Conservation (phyloP, 2,888 invertebrate genomes). For the Caenorhabditis panamensis region DNA sequence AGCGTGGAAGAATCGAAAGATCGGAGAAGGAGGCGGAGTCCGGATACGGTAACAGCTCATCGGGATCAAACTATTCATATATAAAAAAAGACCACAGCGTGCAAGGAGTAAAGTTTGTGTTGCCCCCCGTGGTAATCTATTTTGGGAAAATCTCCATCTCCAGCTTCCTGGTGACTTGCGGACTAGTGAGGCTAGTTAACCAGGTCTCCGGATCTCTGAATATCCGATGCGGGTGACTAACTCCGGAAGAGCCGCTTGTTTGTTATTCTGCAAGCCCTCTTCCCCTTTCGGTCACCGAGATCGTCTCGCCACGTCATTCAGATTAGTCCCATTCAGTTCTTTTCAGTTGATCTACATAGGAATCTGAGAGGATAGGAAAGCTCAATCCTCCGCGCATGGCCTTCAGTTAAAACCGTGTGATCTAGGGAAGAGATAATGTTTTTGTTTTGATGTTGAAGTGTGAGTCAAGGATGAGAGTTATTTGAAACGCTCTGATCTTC, state of each 20-base stretch:
- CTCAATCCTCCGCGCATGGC: no score
- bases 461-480: no score
- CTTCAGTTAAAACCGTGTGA: no score
- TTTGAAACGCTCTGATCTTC: no score
- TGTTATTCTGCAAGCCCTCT: not conserved
- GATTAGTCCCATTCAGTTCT: not conserved
- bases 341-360: no score
- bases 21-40: not conserved
- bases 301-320: not conserved
- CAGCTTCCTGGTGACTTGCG: not conserved
- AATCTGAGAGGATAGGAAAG: no score
- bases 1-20: conserved; percentile 15
- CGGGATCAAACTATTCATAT: conserved; percentile 9
- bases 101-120: not conserved
- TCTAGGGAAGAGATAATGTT: no score
- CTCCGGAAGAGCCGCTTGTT: not conserved
- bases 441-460: no score
- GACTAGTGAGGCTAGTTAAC: conserved; percentile 4
- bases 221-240: not conserved
- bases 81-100: not conserved
- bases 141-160: not conserved
- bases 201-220: not conserved
- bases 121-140: not conserved
- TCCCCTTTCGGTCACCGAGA: not conserved
- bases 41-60: conserved; percentile 12